These are phyloP conservation scores for Varanus komodoensis DNA, from an alignment of 2,113 vertebrate species.

Conservation along the genomic window DNA sequence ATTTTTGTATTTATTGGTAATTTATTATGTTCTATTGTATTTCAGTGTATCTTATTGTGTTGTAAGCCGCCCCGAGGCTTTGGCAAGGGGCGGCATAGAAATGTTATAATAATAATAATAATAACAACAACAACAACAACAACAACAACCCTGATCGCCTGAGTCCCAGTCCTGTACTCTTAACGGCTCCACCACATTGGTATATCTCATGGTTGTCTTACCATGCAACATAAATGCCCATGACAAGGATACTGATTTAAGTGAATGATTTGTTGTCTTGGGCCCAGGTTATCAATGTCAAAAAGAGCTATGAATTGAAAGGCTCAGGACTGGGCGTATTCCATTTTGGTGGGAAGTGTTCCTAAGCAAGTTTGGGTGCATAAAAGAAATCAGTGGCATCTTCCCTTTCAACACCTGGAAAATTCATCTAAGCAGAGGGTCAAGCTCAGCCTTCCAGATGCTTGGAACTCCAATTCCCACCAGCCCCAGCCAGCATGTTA, in stretches of 20 bases:
- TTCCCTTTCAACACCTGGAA: neutral
- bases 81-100: too few relatives aligned
- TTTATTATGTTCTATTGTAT: too few relatives aligned
- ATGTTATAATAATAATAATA: too few relatives aligned
- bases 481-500: neutral
- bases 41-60: too few relatives aligned
- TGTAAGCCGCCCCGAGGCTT: too few relatives aligned
- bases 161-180: too few relatives aligned
- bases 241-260: neutral
- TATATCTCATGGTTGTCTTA: neutral
- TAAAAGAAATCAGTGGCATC: too few relatives aligned
- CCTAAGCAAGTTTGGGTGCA: neutral
- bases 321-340: neutral
- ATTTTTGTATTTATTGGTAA: too few relatives aligned
- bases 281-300: neutral
- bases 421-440: neutral
- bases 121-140: too few relatives aligned
- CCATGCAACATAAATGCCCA: neutral
- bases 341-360: neutral
- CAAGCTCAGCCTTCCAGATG: neutral
- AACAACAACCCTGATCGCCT: too few relatives aligned
- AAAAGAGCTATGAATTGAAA: neutral
- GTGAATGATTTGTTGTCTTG: neutral
- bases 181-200: too few relatives aligned
- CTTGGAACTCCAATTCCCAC: neutral